Evolutionary conservation across 2,113 vertebrate genomes (phyloP).

Genomic region (Alouatta palliata): DNA sequence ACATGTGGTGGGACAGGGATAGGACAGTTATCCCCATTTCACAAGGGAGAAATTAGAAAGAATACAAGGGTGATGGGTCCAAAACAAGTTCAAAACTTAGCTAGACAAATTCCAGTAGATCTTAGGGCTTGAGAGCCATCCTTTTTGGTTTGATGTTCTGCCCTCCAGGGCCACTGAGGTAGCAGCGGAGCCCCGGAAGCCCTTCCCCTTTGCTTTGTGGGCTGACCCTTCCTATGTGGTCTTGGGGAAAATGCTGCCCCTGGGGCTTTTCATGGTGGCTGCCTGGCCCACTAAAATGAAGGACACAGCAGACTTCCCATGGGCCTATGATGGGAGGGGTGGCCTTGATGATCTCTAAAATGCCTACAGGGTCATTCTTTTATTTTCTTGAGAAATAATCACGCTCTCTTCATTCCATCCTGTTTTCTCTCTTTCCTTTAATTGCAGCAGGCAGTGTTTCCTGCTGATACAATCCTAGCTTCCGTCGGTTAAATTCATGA

Average conservation of each 20-base stretch:
- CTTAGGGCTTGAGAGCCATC: background rate
- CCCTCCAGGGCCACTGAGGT: background rate
- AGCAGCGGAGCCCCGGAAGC: background rate
- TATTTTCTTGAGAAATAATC: background rate
- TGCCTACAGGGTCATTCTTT: background rate
- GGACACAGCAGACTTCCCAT: background rate
- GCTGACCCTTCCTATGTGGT: no score
- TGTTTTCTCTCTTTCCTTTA: background rate
- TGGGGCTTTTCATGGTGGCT: no score
- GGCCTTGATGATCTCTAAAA: background rate
- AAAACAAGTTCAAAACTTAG: background rate
- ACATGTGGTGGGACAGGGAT: background rate
- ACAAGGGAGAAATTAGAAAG: background rate
- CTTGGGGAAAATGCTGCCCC: rapidly evolving
- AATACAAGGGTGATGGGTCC: background rate
- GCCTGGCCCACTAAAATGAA: background rate
- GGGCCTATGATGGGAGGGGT: rapidly evolving
- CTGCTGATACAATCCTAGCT: background rate
- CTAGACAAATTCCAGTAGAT: background rate
- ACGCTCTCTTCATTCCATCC: background rate
- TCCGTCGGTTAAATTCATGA: background rate
- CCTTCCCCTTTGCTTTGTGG: background rate
- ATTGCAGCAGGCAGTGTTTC: background rate
- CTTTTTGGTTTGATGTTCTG: background rate
- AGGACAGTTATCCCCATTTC: background rate